Conservation (phyloP, 2,797 vertebrate genomes). For the Cetoscarus ocellatus region DNA sequence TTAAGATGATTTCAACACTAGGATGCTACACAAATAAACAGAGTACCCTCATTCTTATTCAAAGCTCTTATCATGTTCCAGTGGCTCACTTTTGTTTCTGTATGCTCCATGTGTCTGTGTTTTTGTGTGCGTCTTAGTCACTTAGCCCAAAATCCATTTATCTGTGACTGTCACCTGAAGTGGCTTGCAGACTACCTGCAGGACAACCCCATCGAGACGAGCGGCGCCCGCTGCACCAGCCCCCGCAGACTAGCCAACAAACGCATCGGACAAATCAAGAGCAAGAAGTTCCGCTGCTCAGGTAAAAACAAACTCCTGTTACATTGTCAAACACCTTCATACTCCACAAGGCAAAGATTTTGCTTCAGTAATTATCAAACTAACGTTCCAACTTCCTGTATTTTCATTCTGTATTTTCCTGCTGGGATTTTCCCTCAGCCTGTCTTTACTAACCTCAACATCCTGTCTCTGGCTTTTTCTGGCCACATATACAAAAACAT, state of each 20-base stretch:
- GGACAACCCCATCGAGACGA: slow-evolving; percentile 98
- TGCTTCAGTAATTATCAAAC: neutral
- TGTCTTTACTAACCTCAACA: slow-evolving; percentile 65
- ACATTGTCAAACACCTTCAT: too few relatives aligned
- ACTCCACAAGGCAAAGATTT: too few relatives aligned
- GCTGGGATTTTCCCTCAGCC: slow-evolving; percentile 61
- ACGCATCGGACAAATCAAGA: slow-evolving; percentile 98
- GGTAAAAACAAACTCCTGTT: slow-evolving; percentile 87
- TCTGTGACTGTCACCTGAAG: slow-evolving; percentile 99
- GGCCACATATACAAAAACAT: slow-evolving; percentile 8
- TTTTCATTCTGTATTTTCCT: slow-evolving; percentile 74
- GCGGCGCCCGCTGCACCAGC: slow-evolving; percentile 96
- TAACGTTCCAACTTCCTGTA: slow-evolving; percentile 26
- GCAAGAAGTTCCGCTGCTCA: slow-evolving; percentile 99
- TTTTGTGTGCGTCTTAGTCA: slow-evolving; percentile 75
- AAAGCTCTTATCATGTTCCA: neutral
- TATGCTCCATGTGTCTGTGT: slow-evolving; percentile 29
- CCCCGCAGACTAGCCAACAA: slow-evolving; percentile 97
- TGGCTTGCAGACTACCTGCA: slow-evolving; percentile 99
- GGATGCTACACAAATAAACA: too few relatives aligned
- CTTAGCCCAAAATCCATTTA: slow-evolving; percentile 98
- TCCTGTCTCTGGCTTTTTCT: slow-evolving; percentile 25
- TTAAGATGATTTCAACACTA: too few relatives aligned
- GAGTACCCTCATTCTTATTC: too few relatives aligned
- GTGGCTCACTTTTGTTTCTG: slow-evolving; percentile 30